phyloP scores from a whole-genome alignment of 2,113 vertebrate species.

The Lepus timidus region DNA sequence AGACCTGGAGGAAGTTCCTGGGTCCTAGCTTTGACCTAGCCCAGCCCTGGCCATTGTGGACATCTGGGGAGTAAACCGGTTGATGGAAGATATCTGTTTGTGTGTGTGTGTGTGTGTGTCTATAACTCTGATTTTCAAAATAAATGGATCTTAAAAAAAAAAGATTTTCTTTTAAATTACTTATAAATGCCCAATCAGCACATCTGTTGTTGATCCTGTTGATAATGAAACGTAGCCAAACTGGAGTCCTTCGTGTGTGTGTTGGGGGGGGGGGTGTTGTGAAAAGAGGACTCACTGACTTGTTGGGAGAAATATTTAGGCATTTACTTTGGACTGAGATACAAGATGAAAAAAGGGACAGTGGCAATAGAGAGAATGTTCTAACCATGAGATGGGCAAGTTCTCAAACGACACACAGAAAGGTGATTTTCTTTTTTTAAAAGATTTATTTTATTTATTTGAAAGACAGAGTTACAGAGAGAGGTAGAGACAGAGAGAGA shows the following conservation, averaged over 20 bases:
- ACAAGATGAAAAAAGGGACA: neutral
- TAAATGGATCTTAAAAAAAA: neutral
- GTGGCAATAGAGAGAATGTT: neutral
- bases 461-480: no score
- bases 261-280: neutral
- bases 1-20: no score
- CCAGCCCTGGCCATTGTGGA: no score
- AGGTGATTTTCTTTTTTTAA: neutral
- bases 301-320: neutral
- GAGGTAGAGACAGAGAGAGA: no score
- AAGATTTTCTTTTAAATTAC: slow-evolving; percentile 18
- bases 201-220: neutral
- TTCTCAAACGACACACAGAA: slow-evolving; percentile 6
- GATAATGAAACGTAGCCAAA: neutral
- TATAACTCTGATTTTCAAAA: no score
- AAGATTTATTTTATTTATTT: no score
- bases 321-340: neutral
- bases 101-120: no score
- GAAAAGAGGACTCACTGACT: fast-evolving
- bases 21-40: no score
- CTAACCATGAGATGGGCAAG: neutral
- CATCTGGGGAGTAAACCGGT: no score
- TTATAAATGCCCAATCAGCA: neutral
- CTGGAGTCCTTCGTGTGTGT: neutral
- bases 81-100: no score